Evolutionary conservation across 2,113 vertebrate genomes (phyloP), one percentile per base, ranked within the genome.

Genomic region (Ictalurus furcatus): DNA sequence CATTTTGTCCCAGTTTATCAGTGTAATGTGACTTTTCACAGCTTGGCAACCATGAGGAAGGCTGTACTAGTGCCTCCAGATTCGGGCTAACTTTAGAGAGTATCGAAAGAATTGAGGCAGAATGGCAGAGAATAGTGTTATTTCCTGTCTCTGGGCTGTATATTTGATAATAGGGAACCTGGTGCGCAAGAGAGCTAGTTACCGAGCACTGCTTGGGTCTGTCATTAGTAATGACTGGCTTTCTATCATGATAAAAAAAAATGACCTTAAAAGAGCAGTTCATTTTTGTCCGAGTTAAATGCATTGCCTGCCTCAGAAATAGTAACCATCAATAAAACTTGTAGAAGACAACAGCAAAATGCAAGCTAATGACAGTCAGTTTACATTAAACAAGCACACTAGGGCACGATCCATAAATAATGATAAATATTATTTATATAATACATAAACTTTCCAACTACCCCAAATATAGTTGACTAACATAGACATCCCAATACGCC

Each of bases 11-110:
- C 86, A 86, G 88, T 89, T 81, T 89, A 84, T 69, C 84, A 73
- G 48, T 56, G 81, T 89, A 88, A 85, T 83, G 87, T 85, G 81
- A 81, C 73, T 82, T 69, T 91, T 91, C 90, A 90, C 73, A 87
- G 79, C 84, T 63, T 63, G 37, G 48, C 69, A 84, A 67, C 52
- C 71, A 74, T 71, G 40, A 83, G 80, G 84, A 67, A 84, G 83
- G 44, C 87, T 69, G 73, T 85, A 73, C 86, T 80, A 82, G 86
- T 67, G 80, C 84, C 79, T 88, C 44, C 84, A 91, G 40, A 48
- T 88, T 88, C 2, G 16, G 44, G 65, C 86, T 91, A 91, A 91
- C 90, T 90, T 92, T 87, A 86, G 88, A 91, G 63, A 63, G 59
- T 89, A 85, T 23, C 44, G 82, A 74, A 82, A 88, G 88, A 88